These are phyloP conservation scores for Drosophila lacertosa DNA, from an alignment of 1,140 invertebrate species.

Conservation along the genomic window DNA sequence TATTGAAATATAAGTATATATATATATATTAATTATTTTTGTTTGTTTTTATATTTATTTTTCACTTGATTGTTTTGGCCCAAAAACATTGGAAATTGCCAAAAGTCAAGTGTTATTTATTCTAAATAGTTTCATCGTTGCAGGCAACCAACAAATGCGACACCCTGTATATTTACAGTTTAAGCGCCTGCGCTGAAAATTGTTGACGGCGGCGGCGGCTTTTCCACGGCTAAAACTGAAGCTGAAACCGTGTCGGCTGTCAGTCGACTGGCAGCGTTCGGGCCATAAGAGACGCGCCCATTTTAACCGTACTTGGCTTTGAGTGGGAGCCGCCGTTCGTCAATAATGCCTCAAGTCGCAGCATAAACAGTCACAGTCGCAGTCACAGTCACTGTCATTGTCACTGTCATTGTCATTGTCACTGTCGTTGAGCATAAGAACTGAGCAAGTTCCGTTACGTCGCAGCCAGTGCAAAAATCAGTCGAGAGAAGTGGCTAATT, in stretches of 20 bases:
- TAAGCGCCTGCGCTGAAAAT: conserved; percentile 33
- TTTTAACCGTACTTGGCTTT: conserved; percentile 25
- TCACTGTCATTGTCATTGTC: conserved; percentile 37
- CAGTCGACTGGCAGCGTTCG: conserved; percentile 59
- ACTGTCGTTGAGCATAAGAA: not conserved
- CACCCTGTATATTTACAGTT: conserved; percentile 10
- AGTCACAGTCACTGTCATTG: conserved; percentile 27
- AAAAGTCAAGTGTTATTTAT: not conserved
- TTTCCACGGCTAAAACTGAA: conserved; percentile 2
- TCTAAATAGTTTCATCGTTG: conserved; percentile 2
- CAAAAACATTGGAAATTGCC: not conserved
- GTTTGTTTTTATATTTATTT: too few relatives aligned
- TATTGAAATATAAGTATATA: too few relatives aligned
- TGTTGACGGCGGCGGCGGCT: not conserved
- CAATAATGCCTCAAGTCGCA: conserved; percentile 49
- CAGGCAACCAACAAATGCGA: not conserved
- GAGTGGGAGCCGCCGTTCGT: conserved; percentile 28
- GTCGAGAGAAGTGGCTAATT: conserved; percentile 22
- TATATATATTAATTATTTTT: too few relatives aligned
- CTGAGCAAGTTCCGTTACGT: not conserved
- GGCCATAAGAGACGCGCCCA: conserved; percentile 29
- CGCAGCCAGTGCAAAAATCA: conserved; percentile 19
- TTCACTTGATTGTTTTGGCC: not conserved
- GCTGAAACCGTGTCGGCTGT: conserved; percentile 23
- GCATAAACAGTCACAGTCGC: conserved; percentile 25